Conservation (phyloP, 2,113 vertebrate species). For the Neotoma lepida region DNA sequence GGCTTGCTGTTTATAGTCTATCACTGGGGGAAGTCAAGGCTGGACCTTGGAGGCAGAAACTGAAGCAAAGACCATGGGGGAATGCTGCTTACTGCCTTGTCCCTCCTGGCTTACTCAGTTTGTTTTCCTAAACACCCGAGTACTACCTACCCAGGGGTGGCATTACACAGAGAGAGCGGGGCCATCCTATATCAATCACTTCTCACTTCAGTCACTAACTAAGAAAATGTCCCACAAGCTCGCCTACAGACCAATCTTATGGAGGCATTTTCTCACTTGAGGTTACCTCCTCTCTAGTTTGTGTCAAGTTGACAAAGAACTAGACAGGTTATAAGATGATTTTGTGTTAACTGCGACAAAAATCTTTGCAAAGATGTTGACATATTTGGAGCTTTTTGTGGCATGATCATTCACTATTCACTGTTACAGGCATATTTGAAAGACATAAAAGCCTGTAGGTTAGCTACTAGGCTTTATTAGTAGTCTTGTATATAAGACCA, state of each 20-base stretch:
- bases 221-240: background rate
- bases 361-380: slow-evolving; percentile 14
- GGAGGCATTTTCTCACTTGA: background rate
- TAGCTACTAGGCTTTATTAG: background rate
- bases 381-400: slow-evolving; percentile 19
- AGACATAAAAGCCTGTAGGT: background rate
- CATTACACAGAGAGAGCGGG: background rate
- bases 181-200: background rate
- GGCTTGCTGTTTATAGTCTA: background rate
- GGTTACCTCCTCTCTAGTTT: background rate
- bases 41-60: background rate
- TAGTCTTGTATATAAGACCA: background rate
- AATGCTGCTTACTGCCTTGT: background rate
- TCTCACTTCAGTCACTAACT: background rate
- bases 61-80: background rate
- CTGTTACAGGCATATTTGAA: background rate
- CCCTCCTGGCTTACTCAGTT: background rate
- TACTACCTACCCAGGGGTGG: background rate
- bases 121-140: background rate
- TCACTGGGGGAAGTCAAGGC: background rate
- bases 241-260: background rate
- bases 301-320: background rate
- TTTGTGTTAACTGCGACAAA: background rate
- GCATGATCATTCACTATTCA: background rate
- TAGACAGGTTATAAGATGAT: background rate